phyloP scores from a whole-genome alignment of 2,113 vertebrate species.

The Dinomys branickii region DNA sequence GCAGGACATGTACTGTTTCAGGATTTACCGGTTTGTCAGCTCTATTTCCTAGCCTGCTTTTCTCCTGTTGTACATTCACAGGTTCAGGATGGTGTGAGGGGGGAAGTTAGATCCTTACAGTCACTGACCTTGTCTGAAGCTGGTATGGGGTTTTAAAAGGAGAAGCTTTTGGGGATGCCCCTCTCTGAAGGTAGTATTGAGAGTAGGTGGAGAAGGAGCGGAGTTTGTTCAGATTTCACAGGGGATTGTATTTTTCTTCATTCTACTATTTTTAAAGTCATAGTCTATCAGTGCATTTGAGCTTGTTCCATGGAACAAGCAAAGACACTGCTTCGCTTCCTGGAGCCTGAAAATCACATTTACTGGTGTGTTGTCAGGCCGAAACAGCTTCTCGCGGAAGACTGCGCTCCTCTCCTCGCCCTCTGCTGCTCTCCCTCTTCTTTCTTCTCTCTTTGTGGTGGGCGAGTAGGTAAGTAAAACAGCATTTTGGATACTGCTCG shows the following conservation, averaged over 20 bases:
- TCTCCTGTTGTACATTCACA: background rate
- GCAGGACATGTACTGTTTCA: background rate
- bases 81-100: background rate
- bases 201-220: background rate
- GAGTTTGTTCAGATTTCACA: background rate
- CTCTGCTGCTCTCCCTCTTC: background rate
- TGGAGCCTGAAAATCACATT: background rate
- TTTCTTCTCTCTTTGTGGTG: background rate
- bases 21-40: background rate
- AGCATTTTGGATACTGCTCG: background rate
- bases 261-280: background rate
- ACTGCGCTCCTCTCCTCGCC: background rate
- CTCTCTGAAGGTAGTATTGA: background rate
- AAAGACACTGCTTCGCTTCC: background rate
- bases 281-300: background rate
- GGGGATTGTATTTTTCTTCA: background rate
- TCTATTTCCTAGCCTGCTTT: background rate
- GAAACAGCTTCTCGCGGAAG: background rate
- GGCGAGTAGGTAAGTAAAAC: background rate
- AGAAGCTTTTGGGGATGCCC: accelerated
- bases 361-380: background rate
- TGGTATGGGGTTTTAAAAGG: background rate
- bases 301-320: background rate
- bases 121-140: background rate
- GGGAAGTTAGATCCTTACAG: background rate